Base-by-base conservation (phyloP, 2,888 invertebrate species). In the Thumatha senex region DNA sequence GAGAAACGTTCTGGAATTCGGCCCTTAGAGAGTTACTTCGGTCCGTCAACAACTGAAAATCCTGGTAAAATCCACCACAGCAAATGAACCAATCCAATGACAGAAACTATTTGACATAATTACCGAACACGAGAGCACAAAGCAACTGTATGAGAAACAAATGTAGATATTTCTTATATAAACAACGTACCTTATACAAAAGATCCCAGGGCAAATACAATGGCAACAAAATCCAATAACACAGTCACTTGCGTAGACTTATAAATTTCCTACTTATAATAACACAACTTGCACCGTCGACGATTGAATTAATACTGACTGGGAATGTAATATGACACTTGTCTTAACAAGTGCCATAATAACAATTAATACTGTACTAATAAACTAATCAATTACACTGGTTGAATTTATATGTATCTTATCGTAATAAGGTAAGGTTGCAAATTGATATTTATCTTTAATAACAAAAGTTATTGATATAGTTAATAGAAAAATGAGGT, bases 261-360 rank as follows among this genome's bases (percentile, higher is more conserved):
- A 11, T 34, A 14, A 47, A 45, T 8, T 18, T 11, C 14, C 38
- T 39, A 43, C 18, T 30, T 38, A 34, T 42, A 44, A 9, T 13
- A 29, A 54, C 58, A 67, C 60, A 56, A 60, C 64, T 48, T 56
- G 34, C 42, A 36, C 45, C 40, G n/a, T 42, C 43, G 54, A 56
- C 47, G 56, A 15, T 54, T 59, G 48, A 63, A 68, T 59, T 47
- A 63, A 68, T 60, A 58, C 60, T 54, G 54, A 78, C 74, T 78
- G 66, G 54, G 31, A 42, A 2, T 24, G 38, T 50, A 9, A 54
- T 29, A 30, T 9, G 12, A 13, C 7, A 42, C 42, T 13, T 29
- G 29, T 30, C 40, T 39, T 24, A 40, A 40, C 62, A 58, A 48
- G 51, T 63, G 39, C 36, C 24, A 51, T 55, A 55, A 58, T 54